Conservation (phyloP, 2,113 vertebrate genomes). For the Oryzias melastigma region DNA sequence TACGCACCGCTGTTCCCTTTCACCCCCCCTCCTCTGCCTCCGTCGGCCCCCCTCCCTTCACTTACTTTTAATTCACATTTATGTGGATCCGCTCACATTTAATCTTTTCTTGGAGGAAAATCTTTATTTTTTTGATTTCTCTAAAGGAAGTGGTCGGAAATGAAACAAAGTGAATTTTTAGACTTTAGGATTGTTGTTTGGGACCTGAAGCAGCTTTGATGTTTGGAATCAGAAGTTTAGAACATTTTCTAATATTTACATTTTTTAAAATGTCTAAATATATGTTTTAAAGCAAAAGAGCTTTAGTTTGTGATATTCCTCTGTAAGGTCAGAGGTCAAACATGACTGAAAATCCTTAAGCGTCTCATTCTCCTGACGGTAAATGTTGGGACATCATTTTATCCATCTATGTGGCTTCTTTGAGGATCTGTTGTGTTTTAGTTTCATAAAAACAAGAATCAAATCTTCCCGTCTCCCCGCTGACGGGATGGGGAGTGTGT, state of each 20-base stretch:
- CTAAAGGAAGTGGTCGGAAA: no score
- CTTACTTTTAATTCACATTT: conserved; percentile 40
- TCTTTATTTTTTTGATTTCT: no score
- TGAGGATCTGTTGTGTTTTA: conserved; percentile 3
- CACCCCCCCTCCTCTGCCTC: not conserved
- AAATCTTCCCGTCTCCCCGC: conserved; percentile 76
- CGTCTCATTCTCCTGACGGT: conserved; percentile 30
- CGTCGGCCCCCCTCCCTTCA: not conserved
- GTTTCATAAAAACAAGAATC: conserved; percentile 72
- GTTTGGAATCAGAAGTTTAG: no score
- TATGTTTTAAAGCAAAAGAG: no score
- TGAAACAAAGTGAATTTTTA: no score
- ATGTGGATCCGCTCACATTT: not conserved
- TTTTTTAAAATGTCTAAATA: no score
- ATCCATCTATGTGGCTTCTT: not conserved
- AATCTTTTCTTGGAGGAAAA: not conserved
- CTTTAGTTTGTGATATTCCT: not conserved
- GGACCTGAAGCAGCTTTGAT: no score
- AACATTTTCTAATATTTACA: no score
- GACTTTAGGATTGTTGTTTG: no score
- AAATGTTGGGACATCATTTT: conserved; percentile 50
- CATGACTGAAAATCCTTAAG: no score
- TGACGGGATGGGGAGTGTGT: conserved; percentile 71
- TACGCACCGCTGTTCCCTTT: conserved; percentile 73
- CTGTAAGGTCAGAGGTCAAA: conserved; percentile 48